A percentile compares a stretch with the other conserved stretches of the same genome.
These are phyloP conservation scores for Hepsetus odoe DNA, from an alignment of 2,113 vertebrate genomes.

Conservation along the genomic window DNA sequence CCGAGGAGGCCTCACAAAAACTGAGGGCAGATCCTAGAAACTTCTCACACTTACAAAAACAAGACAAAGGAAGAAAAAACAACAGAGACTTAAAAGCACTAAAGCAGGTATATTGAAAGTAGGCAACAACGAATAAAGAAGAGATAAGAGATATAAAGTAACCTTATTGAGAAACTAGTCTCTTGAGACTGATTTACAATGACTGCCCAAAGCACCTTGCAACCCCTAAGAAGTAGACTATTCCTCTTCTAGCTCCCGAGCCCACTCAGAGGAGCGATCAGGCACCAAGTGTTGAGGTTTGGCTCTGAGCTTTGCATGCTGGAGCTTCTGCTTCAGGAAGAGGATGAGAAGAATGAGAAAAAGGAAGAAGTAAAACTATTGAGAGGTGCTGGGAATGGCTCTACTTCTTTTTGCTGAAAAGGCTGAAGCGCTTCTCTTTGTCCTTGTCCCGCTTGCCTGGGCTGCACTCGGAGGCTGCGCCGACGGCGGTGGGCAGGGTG, in stretches of 20 bases:
- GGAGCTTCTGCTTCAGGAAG: constrained; percentile 81
- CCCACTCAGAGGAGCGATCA: constrained; percentile 83
- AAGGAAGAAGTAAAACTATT: constrained; percentile 63
- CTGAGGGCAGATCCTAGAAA: constrained; percentile 85
- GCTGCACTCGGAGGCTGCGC: constrained; percentile 87
- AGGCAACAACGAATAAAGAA: constrained; percentile 62
- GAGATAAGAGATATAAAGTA: constrained; percentile 63
- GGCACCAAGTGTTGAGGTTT: constrained; percentile 87
- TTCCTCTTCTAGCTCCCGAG: constrained; percentile 65
- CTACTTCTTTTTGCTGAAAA: constrained; percentile 98
- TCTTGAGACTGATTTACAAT: constrained; percentile 61
- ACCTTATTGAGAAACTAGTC: constrained; percentile 47
- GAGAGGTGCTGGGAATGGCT: constrained; percentile 78
- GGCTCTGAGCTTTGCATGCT: constrained; percentile 84
- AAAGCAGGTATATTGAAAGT: constrained; percentile 52
- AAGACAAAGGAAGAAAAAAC: constrained; percentile 28
- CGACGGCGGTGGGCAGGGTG: constrained; percentile 87
- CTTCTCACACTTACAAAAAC: constrained; percentile 76
- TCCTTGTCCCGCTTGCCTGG: constrained; percentile 88
- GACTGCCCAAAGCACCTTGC: constrained; percentile 83
- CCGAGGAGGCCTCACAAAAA: constrained; percentile 91
- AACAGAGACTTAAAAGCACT: constrained; percentile 43
- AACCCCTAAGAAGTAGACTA: constrained; percentile 65
- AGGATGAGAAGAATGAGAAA: constrained; percentile 33
- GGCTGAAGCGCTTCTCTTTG: constrained; percentile 96